A percentile compares a stretch with the other conserved stretches of the same genome.
Evolutionary conservation across 2,888 invertebrate species (phyloP).

Genomic region (Clistopyga incitator): DNA sequence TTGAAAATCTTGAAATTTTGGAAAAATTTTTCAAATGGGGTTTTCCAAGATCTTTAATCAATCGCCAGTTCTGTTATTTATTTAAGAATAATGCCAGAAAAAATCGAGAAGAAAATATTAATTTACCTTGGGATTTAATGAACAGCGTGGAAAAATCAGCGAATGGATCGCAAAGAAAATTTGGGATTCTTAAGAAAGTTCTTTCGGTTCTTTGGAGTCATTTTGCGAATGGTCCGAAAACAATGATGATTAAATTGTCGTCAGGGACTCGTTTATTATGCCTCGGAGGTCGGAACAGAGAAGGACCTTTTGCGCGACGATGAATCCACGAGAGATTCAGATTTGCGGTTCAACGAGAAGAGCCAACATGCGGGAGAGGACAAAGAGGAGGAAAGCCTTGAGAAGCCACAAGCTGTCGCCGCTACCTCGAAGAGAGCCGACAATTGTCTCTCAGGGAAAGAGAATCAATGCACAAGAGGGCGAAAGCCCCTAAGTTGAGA

Average conservation of each 20-base stretch:
- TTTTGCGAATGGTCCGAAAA: neutral
- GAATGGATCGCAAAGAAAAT: too few relatives aligned
- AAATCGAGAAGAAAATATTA: too few relatives aligned
- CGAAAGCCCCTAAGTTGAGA: conserved; percentile 18
- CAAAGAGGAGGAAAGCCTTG: conserved; percentile 29
- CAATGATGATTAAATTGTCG: neutral
- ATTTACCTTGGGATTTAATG: too few relatives aligned
- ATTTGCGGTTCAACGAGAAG: conserved; percentile 35
- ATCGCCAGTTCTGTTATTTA: too few relatives aligned
- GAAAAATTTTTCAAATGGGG: too few relatives aligned
- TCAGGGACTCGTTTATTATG: conserved; percentile 7
- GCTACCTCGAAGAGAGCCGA: conserved; percentile 11
- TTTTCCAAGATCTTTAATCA: too few relatives aligned
- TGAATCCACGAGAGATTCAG: conserved; percentile 41
- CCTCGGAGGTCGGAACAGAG: neutral
- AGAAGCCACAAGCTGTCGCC: neutral
- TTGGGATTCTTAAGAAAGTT: too few relatives aligned
- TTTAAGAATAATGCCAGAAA: too few relatives aligned
- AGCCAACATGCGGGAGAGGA: conserved; percentile 26
- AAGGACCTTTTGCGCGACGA: conserved; percentile 23
- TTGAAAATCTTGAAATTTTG: too few relatives aligned
- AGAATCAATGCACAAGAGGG: conserved; percentile 57
- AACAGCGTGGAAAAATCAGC: too few relatives aligned
- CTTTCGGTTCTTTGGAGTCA: too few relatives aligned
- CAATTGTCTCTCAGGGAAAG: conserved; percentile 36